These are phyloP conservation scores for Pocota personata DNA, from an alignment of 2,888 invertebrate genomes.

Conservation along the genomic window DNA sequence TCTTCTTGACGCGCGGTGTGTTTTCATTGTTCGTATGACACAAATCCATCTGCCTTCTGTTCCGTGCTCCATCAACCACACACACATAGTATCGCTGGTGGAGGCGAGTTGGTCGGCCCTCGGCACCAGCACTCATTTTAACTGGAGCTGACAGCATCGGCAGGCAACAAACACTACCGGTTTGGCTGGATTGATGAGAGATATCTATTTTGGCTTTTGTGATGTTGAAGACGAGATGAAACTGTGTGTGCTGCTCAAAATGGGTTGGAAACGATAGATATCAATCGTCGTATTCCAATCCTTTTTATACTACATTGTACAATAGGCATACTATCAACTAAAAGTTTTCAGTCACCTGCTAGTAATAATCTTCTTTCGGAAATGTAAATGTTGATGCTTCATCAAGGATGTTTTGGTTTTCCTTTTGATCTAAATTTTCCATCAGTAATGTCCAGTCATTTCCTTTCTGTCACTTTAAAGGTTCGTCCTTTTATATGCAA, in stretches of 20 bases:
- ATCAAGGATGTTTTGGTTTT: too few species aligned
- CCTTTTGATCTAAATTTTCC: too few species aligned
- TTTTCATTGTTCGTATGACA: conserved; percentile 69
- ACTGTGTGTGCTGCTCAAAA: conserved; percentile 19
- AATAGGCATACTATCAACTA: background rate
- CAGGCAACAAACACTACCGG: conserved; percentile 23
- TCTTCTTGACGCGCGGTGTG: conserved; percentile 65
- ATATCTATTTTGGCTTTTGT: conserved; percentile 60
- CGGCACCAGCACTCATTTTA: background rate
- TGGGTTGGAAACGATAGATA: conserved; percentile 57
- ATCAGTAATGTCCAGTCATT: too few species aligned
- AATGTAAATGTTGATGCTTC: background rate
- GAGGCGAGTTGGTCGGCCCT: background rate
- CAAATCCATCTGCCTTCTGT: conserved; percentile 64
- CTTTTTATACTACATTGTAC: conserved; percentile 1
- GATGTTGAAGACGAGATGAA: conserved; percentile 39
- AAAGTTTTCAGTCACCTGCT: conserved; percentile 16
- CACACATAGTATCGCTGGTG: background rate
- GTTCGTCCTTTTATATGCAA: too few species aligned
- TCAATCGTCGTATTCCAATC: conserved; percentile 57
- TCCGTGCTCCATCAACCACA: conserved; percentile 1
- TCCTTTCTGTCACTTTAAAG: too few species aligned
- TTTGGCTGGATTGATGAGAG: conserved; percentile 48
- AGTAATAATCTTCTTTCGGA: background rate
- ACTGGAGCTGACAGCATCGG: conserved; percentile 1